Evolutionary conservation across 2,797 vertebrate species (phyloP).

Genomic region (Tokudaia muenninki): DNA sequence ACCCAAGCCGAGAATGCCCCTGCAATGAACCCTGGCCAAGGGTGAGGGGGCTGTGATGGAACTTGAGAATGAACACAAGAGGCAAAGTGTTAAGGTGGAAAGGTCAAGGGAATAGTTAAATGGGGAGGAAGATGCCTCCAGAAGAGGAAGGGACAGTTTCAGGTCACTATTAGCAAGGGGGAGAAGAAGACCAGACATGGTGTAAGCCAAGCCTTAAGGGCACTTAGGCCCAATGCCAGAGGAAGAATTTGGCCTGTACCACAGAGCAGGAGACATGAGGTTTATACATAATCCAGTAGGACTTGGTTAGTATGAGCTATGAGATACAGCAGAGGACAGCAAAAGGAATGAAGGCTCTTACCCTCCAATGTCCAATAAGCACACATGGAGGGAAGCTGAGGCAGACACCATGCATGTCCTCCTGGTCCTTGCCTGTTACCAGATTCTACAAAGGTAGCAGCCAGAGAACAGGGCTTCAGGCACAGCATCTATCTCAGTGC

Average conservation of each 20-base stretch:
- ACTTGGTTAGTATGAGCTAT: neutral
- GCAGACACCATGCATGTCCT: too few species aligned
- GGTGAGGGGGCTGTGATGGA: neutral
- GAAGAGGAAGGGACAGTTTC: neutral
- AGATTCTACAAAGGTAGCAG: neutral
- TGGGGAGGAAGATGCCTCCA: neutral
- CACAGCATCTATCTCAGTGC: too few species aligned
- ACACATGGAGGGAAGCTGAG: rapidly evolving
- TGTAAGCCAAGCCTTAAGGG: neutral
- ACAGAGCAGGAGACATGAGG: neutral
- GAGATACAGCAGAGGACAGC: neutral
- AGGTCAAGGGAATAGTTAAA: neutral
- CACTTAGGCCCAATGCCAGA: neutral
- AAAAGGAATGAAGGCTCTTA: neutral
- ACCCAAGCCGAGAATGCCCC: neutral
- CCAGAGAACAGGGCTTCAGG: too few species aligned
- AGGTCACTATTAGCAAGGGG: neutral
- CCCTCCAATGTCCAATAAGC: rapidly evolving
- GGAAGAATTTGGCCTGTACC: neutral
- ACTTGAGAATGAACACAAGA: neutral
- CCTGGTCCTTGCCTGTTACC: neutral
- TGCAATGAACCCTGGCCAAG: neutral
- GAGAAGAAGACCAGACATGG: neutral
- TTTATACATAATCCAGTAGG: neutral
- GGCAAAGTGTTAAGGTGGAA: too few species aligned